Evolutionary conservation across 2,888 invertebrate species (phyloP).

Genomic region (Drosophila glabriapex): DNA sequence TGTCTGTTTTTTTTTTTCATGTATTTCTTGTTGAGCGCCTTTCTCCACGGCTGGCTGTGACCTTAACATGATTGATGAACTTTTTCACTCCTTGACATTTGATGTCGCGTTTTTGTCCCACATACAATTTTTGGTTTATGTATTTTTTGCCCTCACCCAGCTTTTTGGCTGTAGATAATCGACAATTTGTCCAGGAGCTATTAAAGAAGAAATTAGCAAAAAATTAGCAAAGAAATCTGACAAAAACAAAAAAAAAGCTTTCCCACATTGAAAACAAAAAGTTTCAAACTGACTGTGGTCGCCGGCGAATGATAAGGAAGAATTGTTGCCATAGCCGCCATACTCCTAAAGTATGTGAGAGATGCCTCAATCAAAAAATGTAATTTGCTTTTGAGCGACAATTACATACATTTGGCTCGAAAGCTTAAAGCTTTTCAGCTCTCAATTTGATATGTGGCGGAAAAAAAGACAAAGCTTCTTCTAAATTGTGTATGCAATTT

Average conservation of each 20-base stretch:
- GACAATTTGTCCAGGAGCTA: slow-evolving; percentile 37
- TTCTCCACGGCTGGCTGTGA: slow-evolving; percentile 58
- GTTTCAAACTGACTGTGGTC: slow-evolving; percentile 17
- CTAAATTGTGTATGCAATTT: slow-evolving; percentile 55
- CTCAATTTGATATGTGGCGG: background rate
- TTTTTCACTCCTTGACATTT: slow-evolving; percentile 79
- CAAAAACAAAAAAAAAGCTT: slow-evolving; percentile 33
- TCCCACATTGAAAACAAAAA: slow-evolving; percentile 35
- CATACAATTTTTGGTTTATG: slow-evolving; percentile 14
- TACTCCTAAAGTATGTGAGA: slow-evolving; percentile 1
- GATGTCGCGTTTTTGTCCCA: slow-evolving; percentile 56
- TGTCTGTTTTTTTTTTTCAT: background rate
- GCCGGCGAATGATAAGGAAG: background rate
- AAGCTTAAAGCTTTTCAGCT: slow-evolving; percentile 54
- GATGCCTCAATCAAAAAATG: slow-evolving; percentile 22
- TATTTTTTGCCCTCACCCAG: slow-evolving; percentile 20
- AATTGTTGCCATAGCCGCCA: background rate
- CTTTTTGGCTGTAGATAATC: slow-evolving; percentile 37
- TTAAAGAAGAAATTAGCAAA: slow-evolving; percentile 39
- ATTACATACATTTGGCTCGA: slow-evolving; percentile 34
- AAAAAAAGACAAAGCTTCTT: background rate
- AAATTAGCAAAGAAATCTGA: too few species aligned
- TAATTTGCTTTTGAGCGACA: slow-evolving; percentile 17
- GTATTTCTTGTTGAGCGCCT: background rate
- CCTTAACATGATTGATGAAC: slow-evolving; percentile 78